phyloP scores from a whole-genome alignment of 2,888 invertebrate species.

The Marasmarcha lunaedactyla region DNA sequence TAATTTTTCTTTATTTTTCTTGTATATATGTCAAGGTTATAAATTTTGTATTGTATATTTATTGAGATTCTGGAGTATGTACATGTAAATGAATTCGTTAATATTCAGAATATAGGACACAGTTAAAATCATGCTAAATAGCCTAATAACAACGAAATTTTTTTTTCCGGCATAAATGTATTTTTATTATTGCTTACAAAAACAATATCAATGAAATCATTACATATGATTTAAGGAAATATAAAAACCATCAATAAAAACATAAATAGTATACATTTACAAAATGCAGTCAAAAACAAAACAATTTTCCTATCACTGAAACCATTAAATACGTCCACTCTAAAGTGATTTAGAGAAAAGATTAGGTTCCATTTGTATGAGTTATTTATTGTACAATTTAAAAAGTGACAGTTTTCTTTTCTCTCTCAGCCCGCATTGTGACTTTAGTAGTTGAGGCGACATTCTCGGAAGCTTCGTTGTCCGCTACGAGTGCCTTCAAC shows the following conservation, averaged over 20 bases:
- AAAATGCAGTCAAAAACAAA: constrained; percentile 50
- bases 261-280: constrained; percentile 43
- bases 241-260: constrained; percentile 55
- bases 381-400: constrained; percentile 25
- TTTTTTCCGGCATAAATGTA: too few species aligned
- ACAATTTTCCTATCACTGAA: constrained; percentile 40
- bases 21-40: too few species aligned
- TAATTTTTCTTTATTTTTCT: too few species aligned
- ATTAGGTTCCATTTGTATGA: constrained; percentile 15
- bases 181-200: too few species aligned
- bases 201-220: too few species aligned
- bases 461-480: constrained; percentile 52
- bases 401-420: constrained; percentile 64
- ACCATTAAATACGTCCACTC: constrained; percentile 16
- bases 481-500: constrained; percentile 77
- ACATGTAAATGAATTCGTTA: too few species aligned
- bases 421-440: constrained; percentile 49
- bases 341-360: constrained; percentile 28
- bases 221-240: constrained; percentile 40
- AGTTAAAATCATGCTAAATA: too few species aligned
- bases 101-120: too few species aligned
- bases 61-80: too few species aligned
- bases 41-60: too few species aligned
- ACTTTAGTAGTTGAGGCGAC: constrained; percentile 42
- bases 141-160: too few species aligned